phyloP scores from a whole-genome alignment of 2,888 invertebrate species.

The Itoplectis maculator region DNA sequence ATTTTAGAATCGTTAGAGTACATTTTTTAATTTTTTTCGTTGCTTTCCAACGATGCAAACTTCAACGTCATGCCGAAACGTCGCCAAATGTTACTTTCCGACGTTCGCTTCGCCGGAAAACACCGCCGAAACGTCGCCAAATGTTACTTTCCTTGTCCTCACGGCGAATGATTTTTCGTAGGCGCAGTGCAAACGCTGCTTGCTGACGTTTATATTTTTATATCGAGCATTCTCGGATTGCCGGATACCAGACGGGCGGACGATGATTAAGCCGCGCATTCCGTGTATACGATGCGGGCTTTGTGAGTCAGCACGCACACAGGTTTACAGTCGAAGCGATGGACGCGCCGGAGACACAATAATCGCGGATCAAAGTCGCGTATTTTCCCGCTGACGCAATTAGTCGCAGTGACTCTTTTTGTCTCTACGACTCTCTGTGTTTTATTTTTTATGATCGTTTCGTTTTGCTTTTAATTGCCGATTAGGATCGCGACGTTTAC shows the following conservation, averaged over 20 bases:
- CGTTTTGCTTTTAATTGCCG: not conserved
- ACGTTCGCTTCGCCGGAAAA: too few species aligned
- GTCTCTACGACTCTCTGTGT: not conserved
- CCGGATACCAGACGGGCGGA: not conserved
- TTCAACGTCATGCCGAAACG: too few species aligned
- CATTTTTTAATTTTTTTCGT: too few species aligned
- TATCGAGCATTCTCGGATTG: not conserved
- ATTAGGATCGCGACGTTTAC: not conserved
- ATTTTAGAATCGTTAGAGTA: too few species aligned
- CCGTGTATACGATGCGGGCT: conserved; percentile 10
- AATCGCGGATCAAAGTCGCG: conserved; percentile 63
- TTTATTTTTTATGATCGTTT: too few species aligned
- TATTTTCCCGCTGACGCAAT: conserved; percentile 13
- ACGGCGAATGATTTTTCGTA: not conserved
- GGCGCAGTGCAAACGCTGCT: not conserved
- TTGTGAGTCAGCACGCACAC: conserved; percentile 58
- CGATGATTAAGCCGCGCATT: conserved; percentile 34
- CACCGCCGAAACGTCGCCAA: too few species aligned
- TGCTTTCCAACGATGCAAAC: too few species aligned
- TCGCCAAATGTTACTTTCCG: too few species aligned
- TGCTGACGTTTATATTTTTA: too few species aligned
- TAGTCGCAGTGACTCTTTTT: not conserved
- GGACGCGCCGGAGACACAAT: conserved; percentile 6
- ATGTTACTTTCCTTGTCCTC: too few species aligned
- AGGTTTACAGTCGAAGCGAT: not conserved